Percentiles rank a stretch among this genome's conserved stretches.
phyloP scores from a whole-genome alignment of 1,140 invertebrate species.

The Drosophila arawakana region DNA sequence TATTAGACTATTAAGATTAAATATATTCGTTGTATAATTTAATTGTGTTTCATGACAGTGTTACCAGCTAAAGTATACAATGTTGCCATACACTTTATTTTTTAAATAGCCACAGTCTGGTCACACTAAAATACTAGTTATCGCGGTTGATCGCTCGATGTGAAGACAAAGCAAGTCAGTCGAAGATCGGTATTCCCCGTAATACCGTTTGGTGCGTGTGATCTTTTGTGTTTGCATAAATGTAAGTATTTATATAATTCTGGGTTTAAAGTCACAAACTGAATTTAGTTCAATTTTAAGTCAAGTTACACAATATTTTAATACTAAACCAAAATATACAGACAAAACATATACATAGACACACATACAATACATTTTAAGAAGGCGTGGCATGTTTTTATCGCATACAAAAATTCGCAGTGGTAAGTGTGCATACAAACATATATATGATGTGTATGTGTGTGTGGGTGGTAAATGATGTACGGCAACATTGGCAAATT shows the following conservation, averaged over 20 bases:
- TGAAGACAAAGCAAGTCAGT: not conserved
- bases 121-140: not conserved
- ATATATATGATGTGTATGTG: not conserved
- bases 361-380: slow-evolving; percentile 50
- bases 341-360: slow-evolving; percentile 40
- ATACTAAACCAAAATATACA: slow-evolving; percentile 46
- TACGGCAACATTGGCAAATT: slow-evolving; percentile 20
- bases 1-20: slow-evolving; percentile 20
- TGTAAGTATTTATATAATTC: not conserved
- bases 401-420: slow-evolving; percentile 58
- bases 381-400: slow-evolving; percentile 52
- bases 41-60: slow-evolving; percentile 1
- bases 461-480: not conserved
- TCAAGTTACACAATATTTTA: slow-evolving; percentile 52
- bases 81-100: not conserved
- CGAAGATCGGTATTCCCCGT: not conserved
- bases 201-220: not conserved
- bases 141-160: not conserved
- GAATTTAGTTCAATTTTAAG: slow-evolving; percentile 60
- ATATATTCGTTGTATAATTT: slow-evolving; percentile 14
- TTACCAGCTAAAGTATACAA: not conserved
- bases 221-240: not conserved
- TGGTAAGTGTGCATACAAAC: slow-evolving; percentile 39
- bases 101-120: not conserved
- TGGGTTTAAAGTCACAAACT: slow-evolving; percentile 40